These are phyloP conservation scores for Lepus oiostolus DNA, from an alignment of 2,797 vertebrate species.

Conservation along the genomic window DNA sequence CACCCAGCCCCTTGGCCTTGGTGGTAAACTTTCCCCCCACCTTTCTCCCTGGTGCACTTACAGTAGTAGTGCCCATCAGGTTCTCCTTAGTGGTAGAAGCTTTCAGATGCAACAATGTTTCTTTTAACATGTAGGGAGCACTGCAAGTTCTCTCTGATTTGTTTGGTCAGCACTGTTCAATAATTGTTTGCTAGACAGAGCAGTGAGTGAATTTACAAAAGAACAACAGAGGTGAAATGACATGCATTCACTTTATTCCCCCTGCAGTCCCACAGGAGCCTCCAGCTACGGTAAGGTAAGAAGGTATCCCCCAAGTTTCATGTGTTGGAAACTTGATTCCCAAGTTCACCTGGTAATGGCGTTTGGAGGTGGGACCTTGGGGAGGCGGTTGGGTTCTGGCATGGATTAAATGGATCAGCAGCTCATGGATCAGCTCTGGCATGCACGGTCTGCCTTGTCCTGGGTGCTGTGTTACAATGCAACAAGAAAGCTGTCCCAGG, in stretches of 20 bases:
- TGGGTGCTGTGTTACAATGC: not conserved
- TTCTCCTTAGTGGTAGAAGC: not conserved
- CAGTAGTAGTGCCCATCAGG: not conserved
- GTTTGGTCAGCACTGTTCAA: not conserved
- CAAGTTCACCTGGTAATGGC: not conserved
- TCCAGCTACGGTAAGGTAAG: not conserved
- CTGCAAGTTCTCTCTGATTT: not conserved
- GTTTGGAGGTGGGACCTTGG: not conserved
- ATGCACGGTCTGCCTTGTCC: not conserved
- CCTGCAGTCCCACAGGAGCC: not conserved
- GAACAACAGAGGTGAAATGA: not conserved
- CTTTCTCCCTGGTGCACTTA: not conserved
- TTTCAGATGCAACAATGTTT: not conserved
- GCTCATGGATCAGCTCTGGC: not conserved
- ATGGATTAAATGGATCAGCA: not conserved
- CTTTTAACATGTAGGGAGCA: conserved; percentile 41
- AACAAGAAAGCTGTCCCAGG: not conserved
- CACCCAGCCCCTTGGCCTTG: not conserved
- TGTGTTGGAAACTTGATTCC: not conserved
- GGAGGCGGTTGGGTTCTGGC: not conserved
- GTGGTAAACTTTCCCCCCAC: not conserved
- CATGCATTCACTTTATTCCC: not conserved
- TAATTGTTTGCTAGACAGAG: not conserved
- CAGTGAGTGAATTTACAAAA: not conserved
- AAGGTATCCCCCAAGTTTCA: not conserved